Base-by-base conservation (phyloP, 2,797 vertebrate genomes). In the Rhincodon typus region DNA sequence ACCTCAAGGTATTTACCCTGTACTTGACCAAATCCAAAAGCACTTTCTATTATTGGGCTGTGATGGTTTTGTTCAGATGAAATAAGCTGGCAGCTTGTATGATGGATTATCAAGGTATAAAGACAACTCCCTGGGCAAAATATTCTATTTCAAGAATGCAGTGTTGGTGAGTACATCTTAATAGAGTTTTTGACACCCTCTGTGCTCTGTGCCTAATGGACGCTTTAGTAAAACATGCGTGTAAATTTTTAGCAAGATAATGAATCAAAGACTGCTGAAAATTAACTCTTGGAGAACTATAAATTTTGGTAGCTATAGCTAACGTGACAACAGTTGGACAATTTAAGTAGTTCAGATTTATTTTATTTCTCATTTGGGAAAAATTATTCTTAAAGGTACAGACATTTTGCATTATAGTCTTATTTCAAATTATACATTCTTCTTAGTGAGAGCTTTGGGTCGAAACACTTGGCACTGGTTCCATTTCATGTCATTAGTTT, bases 41-140 rank as follows among this genome's bases (percentile, higher is more conserved):
- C 70, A 57, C 94, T 77, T 95, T 46, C 94, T 42, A 95, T 95
- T 95, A 95, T 74, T 74, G 94, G 94, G 12, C 94, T 77, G 46
- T n/a, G 70, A 77, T 72, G 42, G 70, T 74, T 95, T 95, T 95
- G 70, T 95, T 95, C 96, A 15, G 0, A 0, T 82, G 95, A 94
- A 96, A 96, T 96, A 25, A 96, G 67, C 93, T 95, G 42, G 96
- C 79, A 96, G 95, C 69, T 96, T 96, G 96, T 95, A 0, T 17
- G 96, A 96, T 96, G 96, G 96, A 96, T 96, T 96, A 96, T 96
- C 96, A 93, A 95, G 17, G 70, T 93, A 95, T 96, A 96, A 96
- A 95, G 70, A 95, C 46, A 95, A 95, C 70, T 77, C 82, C 82
- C 74, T 53, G 70, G 95, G 96, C 91, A 96, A 96, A 96, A 96